Evolutionary conservation across 2,888 invertebrate species (phyloP).

Genomic region (Augiades crinisus): DNA sequence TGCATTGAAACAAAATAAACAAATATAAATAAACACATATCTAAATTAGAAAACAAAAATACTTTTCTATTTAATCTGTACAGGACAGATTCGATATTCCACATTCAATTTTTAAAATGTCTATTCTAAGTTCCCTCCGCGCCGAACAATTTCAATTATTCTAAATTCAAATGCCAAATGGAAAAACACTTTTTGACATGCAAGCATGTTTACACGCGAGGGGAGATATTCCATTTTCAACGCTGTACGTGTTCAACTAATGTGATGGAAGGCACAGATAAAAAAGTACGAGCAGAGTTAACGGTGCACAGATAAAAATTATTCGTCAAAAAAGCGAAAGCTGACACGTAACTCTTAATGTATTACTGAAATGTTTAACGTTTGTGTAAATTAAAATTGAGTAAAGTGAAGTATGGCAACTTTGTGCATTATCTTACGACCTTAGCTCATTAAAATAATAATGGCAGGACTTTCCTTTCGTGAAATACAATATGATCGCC

Average conservation of each 20-base stretch:
- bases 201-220: constrained; percentile 23
- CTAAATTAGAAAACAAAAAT: background rate
- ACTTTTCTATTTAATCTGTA: constrained; percentile 6
- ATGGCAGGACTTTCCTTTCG: constrained; percentile 32
- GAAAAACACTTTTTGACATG: constrained; percentile 23
- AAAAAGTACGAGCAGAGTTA: constrained; percentile 13
- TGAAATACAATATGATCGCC: constrained; percentile 55
- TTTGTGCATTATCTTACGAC: background rate
- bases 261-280: constrained; percentile 16
- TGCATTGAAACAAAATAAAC: too few species aligned
- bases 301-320: constrained; percentile 6
- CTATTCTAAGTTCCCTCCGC: constrained; percentile 13
- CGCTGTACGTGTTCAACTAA: constrained; percentile 8
- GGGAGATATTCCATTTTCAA: constrained; percentile 25
- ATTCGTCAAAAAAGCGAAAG: too few species aligned
- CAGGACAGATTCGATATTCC: constrained; percentile 3
- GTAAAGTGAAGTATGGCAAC: background rate
- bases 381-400: too few species aligned
- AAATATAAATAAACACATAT: background rate
- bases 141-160: constrained; percentile 24
- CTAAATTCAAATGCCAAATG: constrained; percentile 25
- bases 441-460: constrained; percentile 21
- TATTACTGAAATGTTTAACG: too few species aligned
- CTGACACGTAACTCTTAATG: too few species aligned
- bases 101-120: constrained; percentile 16